phyloP scores from a whole-genome alignment of 2,797 vertebrate species.

The Arctocebus calabarensis region DNA sequence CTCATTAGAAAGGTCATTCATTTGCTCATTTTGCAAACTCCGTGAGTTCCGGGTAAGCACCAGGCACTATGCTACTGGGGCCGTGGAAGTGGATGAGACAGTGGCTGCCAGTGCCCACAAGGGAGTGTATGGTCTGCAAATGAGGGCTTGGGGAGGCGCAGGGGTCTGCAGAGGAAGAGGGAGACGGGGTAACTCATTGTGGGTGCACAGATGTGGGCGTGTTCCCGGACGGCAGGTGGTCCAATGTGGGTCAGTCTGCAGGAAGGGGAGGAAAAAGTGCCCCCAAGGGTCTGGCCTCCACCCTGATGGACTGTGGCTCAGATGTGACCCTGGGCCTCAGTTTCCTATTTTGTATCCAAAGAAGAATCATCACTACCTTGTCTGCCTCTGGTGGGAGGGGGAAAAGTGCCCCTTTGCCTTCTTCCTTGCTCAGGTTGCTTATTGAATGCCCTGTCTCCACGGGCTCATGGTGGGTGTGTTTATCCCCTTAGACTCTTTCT shows the following conservation, averaged over 20 bases:
- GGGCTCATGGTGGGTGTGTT: neutral
- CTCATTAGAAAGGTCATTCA: neutral
- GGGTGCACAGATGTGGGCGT: neutral
- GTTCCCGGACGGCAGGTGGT: neutral
- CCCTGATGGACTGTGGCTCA: accelerated
- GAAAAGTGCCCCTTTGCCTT: accelerated
- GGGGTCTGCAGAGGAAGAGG: neutral
- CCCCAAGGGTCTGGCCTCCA: neutral
- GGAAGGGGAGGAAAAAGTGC: neutral
- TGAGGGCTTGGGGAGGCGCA: neutral
- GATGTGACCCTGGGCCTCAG: neutral
- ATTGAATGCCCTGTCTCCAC: accelerated
- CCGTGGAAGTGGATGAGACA: neutral
- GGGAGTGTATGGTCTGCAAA: accelerated
- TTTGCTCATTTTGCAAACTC: accelerated
- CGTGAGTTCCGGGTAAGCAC: accelerated
- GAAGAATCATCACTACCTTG: neutral
- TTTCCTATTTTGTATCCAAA: neutral
- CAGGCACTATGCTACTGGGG: neutral
- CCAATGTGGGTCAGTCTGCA: neutral
- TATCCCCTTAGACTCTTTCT: neutral
- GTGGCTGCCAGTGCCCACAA: neutral
- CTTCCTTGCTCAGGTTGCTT: too few species aligned
- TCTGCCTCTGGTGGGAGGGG: accelerated
- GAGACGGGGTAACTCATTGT: accelerated